Evolutionary conservation across 2,888 invertebrate genomes (phyloP).

Genomic region (Apamea crenata): DNA sequence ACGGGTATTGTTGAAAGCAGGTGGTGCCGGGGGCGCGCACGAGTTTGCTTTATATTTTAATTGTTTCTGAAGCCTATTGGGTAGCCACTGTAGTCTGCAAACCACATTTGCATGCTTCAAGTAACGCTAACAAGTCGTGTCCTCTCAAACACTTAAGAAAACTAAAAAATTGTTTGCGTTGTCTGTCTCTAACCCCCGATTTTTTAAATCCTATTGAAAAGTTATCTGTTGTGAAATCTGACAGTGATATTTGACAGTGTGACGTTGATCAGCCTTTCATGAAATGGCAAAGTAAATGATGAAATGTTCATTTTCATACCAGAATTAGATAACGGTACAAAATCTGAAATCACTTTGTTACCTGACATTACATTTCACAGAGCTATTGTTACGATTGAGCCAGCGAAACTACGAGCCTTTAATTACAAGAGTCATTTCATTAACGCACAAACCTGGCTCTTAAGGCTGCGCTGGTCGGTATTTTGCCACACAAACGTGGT

Average conservation of each 20-base stretch:
- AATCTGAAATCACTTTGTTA: slow-evolving; percentile 8
- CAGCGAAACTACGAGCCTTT: slow-evolving; percentile 1
- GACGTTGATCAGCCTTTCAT: not conserved
- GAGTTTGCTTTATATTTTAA: slow-evolving; percentile 32
- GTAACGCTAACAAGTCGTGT: not conserved
- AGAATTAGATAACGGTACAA: not conserved
- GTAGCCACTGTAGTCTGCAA: not conserved
- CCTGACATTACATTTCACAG: slow-evolving; percentile 8
- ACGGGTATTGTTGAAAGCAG: slow-evolving; percentile 42
- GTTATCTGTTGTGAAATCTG: not conserved
- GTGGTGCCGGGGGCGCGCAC: slow-evolving; percentile 44
- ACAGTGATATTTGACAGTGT: not conserved
- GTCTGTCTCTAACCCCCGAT: not conserved
- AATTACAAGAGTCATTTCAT: not conserved
- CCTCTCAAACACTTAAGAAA: not conserved
- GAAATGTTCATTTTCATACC: not conserved
- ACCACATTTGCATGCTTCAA: slow-evolving; percentile 12
- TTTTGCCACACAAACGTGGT: not conserved
- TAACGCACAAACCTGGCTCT: not conserved
- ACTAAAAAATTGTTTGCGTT: not conserved
- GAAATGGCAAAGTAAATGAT: not conserved
- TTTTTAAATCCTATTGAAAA: not conserved
- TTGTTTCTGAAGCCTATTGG: slow-evolving; percentile 8
- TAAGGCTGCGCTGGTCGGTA: not conserved
- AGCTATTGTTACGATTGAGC: slow-evolving; percentile 7